A percentile compares a stretch with the other conserved stretches of the same genome.
phyloP scores from a whole-genome alignment of 2,888 invertebrate species.

The Conchocele bisecta region DNA sequence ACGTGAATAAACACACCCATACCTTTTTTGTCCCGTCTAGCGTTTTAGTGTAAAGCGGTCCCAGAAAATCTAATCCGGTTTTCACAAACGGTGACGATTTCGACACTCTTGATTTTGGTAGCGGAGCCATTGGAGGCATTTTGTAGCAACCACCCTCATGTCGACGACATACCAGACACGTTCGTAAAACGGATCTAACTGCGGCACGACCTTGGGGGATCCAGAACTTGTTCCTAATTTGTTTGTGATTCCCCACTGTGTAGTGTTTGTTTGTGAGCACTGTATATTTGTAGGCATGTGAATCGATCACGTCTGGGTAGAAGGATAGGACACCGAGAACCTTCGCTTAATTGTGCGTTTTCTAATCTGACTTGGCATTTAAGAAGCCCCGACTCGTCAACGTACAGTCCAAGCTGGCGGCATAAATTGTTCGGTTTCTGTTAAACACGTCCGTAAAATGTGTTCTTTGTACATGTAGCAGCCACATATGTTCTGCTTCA shows the following conservation, averaged over 20 bases:
- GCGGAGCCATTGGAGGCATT: constrained; percentile 30
- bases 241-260: constrained; percentile 24
- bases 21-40: background rate
- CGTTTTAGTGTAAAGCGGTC: constrained; percentile 18
- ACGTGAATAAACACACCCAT: constrained; percentile 29
- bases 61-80: constrained; percentile 27
- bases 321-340: constrained; percentile 16
- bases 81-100: constrained; percentile 9
- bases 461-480: background rate
- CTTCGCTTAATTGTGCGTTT: constrained; percentile 12
- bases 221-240: constrained; percentile 16
- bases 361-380: constrained; percentile 14
- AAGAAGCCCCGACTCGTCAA: background rate
- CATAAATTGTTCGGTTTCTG: constrained; percentile 18
- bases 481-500: constrained; percentile 8
- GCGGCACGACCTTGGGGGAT: constrained; percentile 25
- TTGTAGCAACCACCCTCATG: constrained; percentile 23
- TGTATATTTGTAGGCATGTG: constrained; percentile 20
- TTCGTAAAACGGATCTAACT: constrained; percentile 5
- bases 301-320: constrained; percentile 12
- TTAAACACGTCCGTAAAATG: constrained; percentile 1
- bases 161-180: constrained; percentile 21
- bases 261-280: constrained; percentile 17
- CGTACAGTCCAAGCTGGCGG: constrained; percentile 11
- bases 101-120: constrained; percentile 22